Percentiles rank a stretch among this genome's conserved stretches.
phyloP scores from a whole-genome alignment of 2,113 vertebrate species.

The Galemys pyrenaicus region DNA sequence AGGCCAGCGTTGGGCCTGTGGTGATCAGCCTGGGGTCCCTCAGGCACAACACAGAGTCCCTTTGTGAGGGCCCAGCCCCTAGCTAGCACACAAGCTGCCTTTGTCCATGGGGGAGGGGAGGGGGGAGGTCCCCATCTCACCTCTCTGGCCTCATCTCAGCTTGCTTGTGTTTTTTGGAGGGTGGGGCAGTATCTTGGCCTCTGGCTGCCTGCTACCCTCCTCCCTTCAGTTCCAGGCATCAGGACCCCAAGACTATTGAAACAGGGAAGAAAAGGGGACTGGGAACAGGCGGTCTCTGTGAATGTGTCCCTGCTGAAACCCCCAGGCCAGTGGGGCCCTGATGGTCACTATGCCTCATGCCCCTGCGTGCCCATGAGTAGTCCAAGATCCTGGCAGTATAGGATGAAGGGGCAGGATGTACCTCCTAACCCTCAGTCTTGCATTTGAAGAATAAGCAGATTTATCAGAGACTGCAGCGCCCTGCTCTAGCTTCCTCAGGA shows the following conservation, averaged over 20 bases:
- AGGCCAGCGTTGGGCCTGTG: not conserved
- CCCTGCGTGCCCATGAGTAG: not conserved
- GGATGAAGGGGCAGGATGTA: not conserved
- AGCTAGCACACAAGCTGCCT: conserved; percentile 58
- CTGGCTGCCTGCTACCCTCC: not conserved
- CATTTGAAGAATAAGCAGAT: conserved; percentile 49
- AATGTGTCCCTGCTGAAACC: not conserved
- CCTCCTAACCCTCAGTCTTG: not conserved
- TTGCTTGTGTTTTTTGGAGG: conserved; percentile 16
- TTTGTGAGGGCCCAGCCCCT: not conserved
- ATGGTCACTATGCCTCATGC: not conserved
- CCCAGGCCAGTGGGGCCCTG: not conserved
- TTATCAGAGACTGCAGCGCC: conserved; percentile 65
- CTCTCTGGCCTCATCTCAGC: conserved; percentile 39
- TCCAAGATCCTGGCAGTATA: not conserved
- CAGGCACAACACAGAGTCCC: conserved; percentile 66
- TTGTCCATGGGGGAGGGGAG: conserved; percentile 55
- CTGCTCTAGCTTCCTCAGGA: conserved; percentile 76
- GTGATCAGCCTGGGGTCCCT: conserved; percentile 49
- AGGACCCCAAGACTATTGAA: conserved; percentile 28
- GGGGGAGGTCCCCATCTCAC: not conserved
- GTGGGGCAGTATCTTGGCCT: not conserved
- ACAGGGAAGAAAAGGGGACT: not conserved
- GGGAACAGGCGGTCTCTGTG: not conserved
- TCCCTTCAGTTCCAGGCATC: not conserved